These are phyloP conservation scores for Charadrius vociferus DNA, from an alignment of 2,113 vertebrate genomes.

Conservation along the genomic window DNA sequence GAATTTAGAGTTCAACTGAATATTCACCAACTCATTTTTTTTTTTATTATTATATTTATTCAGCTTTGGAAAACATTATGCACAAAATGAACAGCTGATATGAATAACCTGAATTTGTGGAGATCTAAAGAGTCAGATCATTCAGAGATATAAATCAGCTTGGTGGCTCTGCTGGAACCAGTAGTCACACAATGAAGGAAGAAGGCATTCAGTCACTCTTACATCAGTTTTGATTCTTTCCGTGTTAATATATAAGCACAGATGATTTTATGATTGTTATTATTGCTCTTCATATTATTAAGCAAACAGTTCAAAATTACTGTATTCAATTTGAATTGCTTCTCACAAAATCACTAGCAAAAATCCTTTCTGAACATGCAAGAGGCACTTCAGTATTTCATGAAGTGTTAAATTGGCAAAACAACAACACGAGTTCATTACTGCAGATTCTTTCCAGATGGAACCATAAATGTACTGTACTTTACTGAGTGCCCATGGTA, in stretches of 20 bases:
- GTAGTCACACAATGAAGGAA: not conserved
- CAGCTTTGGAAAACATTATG: not conserved
- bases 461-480: constrained; percentile 28
- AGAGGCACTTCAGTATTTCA: constrained; percentile 70
- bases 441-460: constrained; percentile 59
- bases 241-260: not conserved
- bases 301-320: constrained; percentile 61
- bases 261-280: constrained; percentile 17
- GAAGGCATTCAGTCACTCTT: not conserved
- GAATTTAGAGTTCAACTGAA: not conserved
- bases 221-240: not conserved
- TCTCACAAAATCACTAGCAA: constrained; percentile 39
- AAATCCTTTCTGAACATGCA: constrained; percentile 54
- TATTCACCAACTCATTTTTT: not conserved
- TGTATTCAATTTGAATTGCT: constrained; percentile 58
- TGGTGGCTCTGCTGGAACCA: not conserved
- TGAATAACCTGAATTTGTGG: not conserved
- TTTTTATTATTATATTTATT: not conserved
- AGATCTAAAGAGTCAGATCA: not conserved
- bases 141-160: not conserved
- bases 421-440: constrained; percentile 61
- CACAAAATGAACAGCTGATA: not conserved
- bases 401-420: constrained; percentile 72
- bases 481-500: not conserved
- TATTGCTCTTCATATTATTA: constrained; percentile 59